Evolutionary conservation across 37 sponge, comb jelly and placozoan genomes (phyloP).

Genomic region (Chondrilla cf. caribensis): DNA sequence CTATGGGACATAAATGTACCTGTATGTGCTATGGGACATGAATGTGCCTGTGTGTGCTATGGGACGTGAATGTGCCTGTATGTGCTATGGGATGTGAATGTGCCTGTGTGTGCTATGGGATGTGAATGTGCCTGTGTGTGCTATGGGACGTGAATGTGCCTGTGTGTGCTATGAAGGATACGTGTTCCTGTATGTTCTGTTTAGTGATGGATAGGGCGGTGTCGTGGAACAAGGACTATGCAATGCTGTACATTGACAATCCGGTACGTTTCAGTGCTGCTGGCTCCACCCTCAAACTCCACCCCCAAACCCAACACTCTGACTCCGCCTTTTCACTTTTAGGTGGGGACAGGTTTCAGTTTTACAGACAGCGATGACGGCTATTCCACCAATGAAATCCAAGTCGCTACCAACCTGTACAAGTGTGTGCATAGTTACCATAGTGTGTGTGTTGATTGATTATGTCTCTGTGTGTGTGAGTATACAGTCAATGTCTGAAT

Average conservation of each 20-base stretch:
- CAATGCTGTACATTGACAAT: constrained; percentile 39
- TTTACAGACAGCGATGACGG: constrained; percentile 41
- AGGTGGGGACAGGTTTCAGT: constrained; percentile 56
- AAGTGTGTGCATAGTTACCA: not conserved
- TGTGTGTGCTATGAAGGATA: not conserved
- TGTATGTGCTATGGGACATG: too few species aligned
- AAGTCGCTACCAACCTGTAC: constrained; percentile 37
- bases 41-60: too few species aligned
- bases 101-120: too few species aligned
- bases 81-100: too few species aligned
- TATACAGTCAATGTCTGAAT: not conserved
- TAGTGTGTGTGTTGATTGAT: not conserved
- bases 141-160: not conserved
- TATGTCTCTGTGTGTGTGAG: constrained; percentile 5
- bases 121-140: too few species aligned
- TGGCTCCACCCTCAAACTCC: not conserved
- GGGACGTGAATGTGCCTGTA: too few species aligned
- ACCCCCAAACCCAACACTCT: not conserved
- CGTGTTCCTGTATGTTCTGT: not conserved
- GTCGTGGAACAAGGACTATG: constrained; percentile 28
- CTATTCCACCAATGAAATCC: constrained; percentile 33
- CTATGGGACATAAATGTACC: too few species aligned
- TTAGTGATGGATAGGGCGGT: constrained; percentile 16
- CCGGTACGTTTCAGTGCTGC: not conserved
- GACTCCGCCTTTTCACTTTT: not conserved